Base-by-base conservation (phyloP, 2,113 vertebrate genomes). In the Oncorhynchus clarkii region DNA sequence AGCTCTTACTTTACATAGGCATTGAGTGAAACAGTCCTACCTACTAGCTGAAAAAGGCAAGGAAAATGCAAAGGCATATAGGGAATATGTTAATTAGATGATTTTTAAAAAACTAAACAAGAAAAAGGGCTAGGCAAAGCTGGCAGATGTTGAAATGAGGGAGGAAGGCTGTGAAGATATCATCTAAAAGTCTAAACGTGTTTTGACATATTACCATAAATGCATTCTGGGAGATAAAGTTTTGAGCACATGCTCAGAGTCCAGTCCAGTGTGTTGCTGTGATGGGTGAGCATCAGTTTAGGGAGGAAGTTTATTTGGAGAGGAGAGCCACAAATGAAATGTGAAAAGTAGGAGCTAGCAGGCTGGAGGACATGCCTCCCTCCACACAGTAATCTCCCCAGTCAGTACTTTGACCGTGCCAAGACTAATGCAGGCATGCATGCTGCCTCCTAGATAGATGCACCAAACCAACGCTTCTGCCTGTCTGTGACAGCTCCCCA, bases 401-500 rank as follows among this genome's bases (percentile, higher is more conserved):
- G 75, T 80, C 51, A 54, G 51, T 54, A 54, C 51, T 54, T 14
- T 54, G 51, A 67, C 39, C 74, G 82, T 72, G 77, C 49, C 39
- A 78, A 39, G 72, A 78, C 80, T 85, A 80, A 87, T 77, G 68
- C 74, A 51, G 5, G 78, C 68, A 75, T 82, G 75, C 80, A 82
- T 48, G 75, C 78, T 84, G 87, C 86, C 88, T 88, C 68, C 70
- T 64, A 86, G 85, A 89, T 78, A 81, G 34, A 85, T 67, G 70
- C 75, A 76, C 77, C 74, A 65, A 79, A 83, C 57, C 18, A 83
- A 86, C 78, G 79, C 68, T 51, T 75, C 75, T 70, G 76, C 72
- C 80, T 57, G 78, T 75, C 74, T 81, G 84, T 80, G 82, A 91
- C 87, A 88, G 86, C 79, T 81, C 85, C 82, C 11, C 76, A 82